Percentiles rank a stretch among this genome's conserved stretches.
These are phyloP conservation scores for Syrphus vitripennis DNA, from an alignment of 2,888 invertebrate genomes.

Conservation along the genomic window DNA sequence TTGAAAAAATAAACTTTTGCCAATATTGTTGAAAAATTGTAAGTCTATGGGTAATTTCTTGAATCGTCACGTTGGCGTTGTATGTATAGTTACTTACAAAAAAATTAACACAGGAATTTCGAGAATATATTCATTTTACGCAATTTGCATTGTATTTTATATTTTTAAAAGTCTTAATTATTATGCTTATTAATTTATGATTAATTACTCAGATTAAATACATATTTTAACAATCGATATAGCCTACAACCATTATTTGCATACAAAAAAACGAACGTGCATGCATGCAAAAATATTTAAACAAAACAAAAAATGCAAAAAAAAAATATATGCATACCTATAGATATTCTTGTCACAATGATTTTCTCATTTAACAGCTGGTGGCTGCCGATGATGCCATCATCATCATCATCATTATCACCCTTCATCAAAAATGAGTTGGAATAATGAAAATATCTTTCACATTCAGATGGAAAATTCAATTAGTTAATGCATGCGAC, in stretches of 20 bases:
- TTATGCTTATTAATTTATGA: constrained; percentile 52
- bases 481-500: constrained; percentile 49
- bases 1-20: too few species aligned
- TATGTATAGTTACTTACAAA: too few species aligned
- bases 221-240: constrained; percentile 9
- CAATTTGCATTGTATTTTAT: neutral
- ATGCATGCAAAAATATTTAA: constrained; percentile 1
- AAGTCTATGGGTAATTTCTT: too few species aligned
- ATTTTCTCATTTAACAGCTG: constrained; percentile 63
- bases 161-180: neutral
- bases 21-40: too few species aligned
- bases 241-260: constrained; percentile 26
- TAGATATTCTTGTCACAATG: constrained; percentile 46
- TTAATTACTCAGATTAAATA: neutral
- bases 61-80: too few species aligned
- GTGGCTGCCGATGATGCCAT: constrained; percentile 30
- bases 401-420: constrained; percentile 47
- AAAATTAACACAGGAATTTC: too few species aligned
- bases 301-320: neutral
- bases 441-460: constrained; percentile 63
- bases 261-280: neutral
- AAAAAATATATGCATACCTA: neutral
- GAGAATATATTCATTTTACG: too few species aligned
- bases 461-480: constrained; percentile 62
- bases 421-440: constrained; percentile 67